A percentile compares a stretch with the other conserved stretches of the same genome.
Conservation (phyloP, 2,888 invertebrate species). For the Allacma fusca region DNA sequence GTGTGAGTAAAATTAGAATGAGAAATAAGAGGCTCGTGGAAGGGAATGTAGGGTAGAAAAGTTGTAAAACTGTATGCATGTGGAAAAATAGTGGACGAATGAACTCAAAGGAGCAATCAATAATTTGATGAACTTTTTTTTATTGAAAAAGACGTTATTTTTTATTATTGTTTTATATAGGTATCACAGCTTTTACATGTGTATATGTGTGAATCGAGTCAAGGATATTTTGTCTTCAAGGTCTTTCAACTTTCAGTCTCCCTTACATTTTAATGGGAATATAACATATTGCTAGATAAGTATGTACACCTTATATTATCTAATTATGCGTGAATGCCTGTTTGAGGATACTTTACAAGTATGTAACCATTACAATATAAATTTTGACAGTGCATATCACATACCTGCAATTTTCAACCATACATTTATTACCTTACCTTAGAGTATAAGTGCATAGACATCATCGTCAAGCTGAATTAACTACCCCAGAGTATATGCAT, state of each 20-base stretch:
- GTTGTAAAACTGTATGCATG: no score
- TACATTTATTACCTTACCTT: no score
- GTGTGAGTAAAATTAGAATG: no score
- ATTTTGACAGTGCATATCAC: neutral
- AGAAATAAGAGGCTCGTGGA: no score
- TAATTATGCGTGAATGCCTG: slow-evolving; percentile 8
- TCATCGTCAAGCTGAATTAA: no score
- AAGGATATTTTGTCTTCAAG: slow-evolving; percentile 46
- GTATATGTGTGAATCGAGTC: slow-evolving; percentile 41
- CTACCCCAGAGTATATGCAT: neutral
- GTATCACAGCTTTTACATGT: slow-evolving; percentile 33
- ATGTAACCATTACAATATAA: neutral
- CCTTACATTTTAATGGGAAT: slow-evolving; percentile 21
- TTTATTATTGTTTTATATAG: slow-evolving; percentile 25
- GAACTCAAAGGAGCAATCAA: neutral
- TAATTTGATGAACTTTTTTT: slow-evolving; percentile 17
- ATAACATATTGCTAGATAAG: neutral
- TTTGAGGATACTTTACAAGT: neutral
- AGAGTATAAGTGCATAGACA: no score
- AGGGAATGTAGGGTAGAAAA: no score
- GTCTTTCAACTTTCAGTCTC: slow-evolving; percentile 48
- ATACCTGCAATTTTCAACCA: no score
- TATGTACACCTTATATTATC: neutral
- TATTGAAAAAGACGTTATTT: slow-evolving; percentile 24
- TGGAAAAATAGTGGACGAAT: neutral